phyloP scores from a whole-genome alignment of 2,797 vertebrate genomes.

The Cichlasoma orientale region DNA sequence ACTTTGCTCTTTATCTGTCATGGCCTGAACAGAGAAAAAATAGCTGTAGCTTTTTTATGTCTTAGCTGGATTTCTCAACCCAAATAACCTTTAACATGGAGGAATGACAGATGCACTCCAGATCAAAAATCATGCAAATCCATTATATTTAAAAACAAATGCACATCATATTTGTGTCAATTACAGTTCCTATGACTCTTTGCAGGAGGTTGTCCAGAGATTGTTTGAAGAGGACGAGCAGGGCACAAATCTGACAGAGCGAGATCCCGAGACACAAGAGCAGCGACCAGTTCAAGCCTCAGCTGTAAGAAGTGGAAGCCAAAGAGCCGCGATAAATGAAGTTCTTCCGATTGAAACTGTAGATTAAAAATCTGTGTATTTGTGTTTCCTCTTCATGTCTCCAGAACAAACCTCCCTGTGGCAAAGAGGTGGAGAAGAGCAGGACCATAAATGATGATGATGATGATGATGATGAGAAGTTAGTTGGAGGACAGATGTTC shows the following conservation, averaged over 20 bases:
- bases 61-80: not conserved
- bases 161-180: not conserved
- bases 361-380: not conserved
- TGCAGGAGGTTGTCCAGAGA: constrained; percentile 78
- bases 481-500: constrained; percentile 51
- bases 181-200: not conserved
- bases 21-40: not conserved
- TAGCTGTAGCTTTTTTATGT: not conserved
- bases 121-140: not conserved
- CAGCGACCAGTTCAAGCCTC: constrained; percentile 16
- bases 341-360: not conserved
- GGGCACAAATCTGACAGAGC: constrained; percentile 2
- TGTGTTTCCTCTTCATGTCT: not conserved
- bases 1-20: not conserved
- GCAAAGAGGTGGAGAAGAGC: constrained; percentile 10
- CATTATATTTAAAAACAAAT: not conserved
- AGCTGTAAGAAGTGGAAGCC: constrained; percentile 43
- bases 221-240: constrained; percentile 73
- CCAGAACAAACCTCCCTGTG: constrained; percentile 46
- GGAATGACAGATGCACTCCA: rapidly evolving
- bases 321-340: not conserved
- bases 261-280: constrained; percentile 31
- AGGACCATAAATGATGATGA: not conserved
- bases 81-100: not conserved
- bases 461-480: not conserved